A percentile compares a stretch with the other conserved stretches of the same genome.
These are phyloP conservation scores for Cryptus viduatorius DNA, from an alignment of 2,888 invertebrate genomes.

Conservation along the genomic window DNA sequence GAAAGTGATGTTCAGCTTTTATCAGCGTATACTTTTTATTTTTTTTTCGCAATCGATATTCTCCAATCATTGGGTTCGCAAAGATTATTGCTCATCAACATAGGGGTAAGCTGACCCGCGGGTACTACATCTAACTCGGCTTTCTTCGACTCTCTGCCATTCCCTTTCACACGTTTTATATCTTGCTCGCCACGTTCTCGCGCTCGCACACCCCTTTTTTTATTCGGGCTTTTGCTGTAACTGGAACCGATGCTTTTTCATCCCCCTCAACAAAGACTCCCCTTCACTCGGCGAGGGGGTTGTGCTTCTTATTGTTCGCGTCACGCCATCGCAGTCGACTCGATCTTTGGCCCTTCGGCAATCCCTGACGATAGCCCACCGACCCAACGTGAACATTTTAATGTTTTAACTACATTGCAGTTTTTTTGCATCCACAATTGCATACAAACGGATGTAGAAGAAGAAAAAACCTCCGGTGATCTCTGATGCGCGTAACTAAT, in stretches of 20 bases:
- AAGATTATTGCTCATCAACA: constrained; percentile 37
- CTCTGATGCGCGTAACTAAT: no score
- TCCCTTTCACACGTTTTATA: constrained; percentile 1
- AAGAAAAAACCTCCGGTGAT: no score
- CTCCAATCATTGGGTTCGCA: constrained; percentile 38
- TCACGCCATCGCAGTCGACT: constrained; percentile 66
- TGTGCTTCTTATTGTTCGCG: constrained; percentile 67
- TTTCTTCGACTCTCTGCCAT: constrained; percentile 14
- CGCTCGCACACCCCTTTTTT: constrained; percentile 1
- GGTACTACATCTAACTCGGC: neutral
- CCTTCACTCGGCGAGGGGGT: constrained; percentile 35
- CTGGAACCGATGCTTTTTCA: constrained; percentile 63
- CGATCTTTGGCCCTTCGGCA: constrained; percentile 53
- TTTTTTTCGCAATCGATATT: constrained; percentile 39
- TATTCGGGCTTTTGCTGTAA: constrained; percentile 42
- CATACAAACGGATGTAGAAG: no score
- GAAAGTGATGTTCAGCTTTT: constrained; percentile 12
- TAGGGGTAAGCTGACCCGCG: constrained; percentile 46
- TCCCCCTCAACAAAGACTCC: constrained; percentile 36
- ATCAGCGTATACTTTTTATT: neutral
- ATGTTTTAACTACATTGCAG: neutral
- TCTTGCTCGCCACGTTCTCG: neutral
- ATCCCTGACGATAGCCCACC: constrained; percentile 31
- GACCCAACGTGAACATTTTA: constrained; percentile 22
- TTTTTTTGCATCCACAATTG: no score